Evolutionary conservation across 2,797 vertebrate species (phyloP).

Genomic region (Karalla daura): DNA sequence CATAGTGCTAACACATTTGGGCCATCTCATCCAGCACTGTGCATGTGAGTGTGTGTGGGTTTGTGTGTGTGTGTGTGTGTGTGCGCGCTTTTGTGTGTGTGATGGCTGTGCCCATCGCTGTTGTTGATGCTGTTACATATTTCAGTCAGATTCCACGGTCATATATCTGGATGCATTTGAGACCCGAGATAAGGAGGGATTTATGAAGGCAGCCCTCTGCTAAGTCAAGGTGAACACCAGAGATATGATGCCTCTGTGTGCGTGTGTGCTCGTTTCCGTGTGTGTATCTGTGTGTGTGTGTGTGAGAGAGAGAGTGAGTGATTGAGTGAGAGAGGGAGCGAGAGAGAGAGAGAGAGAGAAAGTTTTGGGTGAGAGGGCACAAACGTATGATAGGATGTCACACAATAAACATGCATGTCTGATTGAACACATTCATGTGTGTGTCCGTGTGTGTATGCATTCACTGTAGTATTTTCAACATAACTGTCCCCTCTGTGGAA

Average conservation of each 20-base stretch:
- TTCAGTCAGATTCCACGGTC: conserved; percentile 66
- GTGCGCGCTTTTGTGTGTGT: conserved; percentile 7
- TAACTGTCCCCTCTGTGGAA: conserved; percentile 2
- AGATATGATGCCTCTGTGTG: conserved; percentile 62
- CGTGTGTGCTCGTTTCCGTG: conserved; percentile 22
- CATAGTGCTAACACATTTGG: background rate
- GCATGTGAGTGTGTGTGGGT: conserved; percentile 6
- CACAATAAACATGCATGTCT: conserved; percentile 6
- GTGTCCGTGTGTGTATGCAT: background rate
- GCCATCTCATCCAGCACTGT: background rate
- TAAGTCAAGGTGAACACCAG: conserved; percentile 78
- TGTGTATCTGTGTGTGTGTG: background rate
- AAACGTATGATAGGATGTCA: conserved; percentile 9
- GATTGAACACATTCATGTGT: background rate
- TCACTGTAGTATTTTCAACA: background rate
- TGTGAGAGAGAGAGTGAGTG: conserved; percentile 5
- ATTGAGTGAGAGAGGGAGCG: background rate
- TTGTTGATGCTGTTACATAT: conserved; percentile 65
- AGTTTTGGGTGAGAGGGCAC: conserved; percentile 22
- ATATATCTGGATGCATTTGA: conserved; percentile 71
- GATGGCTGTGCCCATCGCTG: conserved; percentile 30
- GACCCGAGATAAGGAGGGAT: conserved; percentile 79
- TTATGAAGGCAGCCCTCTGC: conserved; percentile 69
- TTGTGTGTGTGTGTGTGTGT: conserved; percentile 5
- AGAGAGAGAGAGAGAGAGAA: background rate